Percentiles rank a stretch among this genome's conserved stretches.
Conservation (phyloP, 1,140 invertebrate species). For the Scaptodrosophila lebanonensis region DNA sequence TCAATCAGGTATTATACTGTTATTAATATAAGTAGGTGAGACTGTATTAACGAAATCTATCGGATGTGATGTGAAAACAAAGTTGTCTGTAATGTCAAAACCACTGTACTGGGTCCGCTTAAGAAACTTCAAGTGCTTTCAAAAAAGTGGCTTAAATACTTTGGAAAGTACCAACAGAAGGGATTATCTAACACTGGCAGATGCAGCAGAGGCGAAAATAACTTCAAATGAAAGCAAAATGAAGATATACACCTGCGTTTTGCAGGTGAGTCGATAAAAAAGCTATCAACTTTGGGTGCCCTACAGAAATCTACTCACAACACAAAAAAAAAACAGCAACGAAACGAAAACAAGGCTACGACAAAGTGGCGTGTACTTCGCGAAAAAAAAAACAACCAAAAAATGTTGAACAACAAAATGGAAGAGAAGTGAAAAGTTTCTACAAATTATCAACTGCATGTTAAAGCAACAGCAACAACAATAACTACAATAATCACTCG, state of each 20-base stretch:
- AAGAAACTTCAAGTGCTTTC: no score
- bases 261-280: slow-evolving; percentile 64
- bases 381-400: slow-evolving; percentile 2
- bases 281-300: slow-evolving; percentile 56
- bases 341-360: slow-evolving; percentile 6
- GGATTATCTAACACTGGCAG: not conserved
- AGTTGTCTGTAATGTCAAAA: no score
- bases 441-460: slow-evolving; percentile 62
- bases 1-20: no score
- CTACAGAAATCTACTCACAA: slow-evolving; percentile 38
- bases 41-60: no score
- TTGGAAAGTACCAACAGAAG: slow-evolving; percentile 5
- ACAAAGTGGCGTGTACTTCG: not conserved
- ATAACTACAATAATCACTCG: slow-evolving; percentile 1
- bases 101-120: no score
- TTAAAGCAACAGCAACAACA: slow-evolving; percentile 41
- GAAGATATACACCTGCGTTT: slow-evolving; percentile 38
- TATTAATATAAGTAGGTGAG: no score
- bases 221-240: slow-evolving; percentile 36
- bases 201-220: slow-evolving; percentile 21
- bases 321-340: slow-evolving; percentile 19
- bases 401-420: slow-evolving; percentile 29
- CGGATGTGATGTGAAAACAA: no score
- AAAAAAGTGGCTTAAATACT: no score
- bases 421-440: slow-evolving; percentile 46